These are phyloP conservation scores for Aporrectodea caliginosa DNA, from an alignment of 1,140 invertebrate species.

Conservation along the genomic window DNA sequence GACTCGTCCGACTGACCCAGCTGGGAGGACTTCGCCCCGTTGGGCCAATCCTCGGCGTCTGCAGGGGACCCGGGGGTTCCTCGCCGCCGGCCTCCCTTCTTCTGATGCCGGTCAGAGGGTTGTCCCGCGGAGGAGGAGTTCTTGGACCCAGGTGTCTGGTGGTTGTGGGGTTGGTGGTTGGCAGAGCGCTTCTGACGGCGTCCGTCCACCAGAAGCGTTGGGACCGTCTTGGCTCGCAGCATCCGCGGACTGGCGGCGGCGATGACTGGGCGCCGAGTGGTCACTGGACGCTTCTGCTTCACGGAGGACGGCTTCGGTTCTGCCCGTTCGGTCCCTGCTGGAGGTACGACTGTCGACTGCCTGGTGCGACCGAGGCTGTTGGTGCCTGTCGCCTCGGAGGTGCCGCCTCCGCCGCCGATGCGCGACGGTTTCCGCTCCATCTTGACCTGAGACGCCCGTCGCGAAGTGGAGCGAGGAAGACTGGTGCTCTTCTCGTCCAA, in stretches of 20 bases:
- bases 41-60: no score
- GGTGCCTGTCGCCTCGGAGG: not conserved
- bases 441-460: not conserved
- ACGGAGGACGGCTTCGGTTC: no score
- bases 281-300: no score
- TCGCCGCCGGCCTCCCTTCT: not conserved
- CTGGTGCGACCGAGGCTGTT: no score
- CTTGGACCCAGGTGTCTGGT: no score
- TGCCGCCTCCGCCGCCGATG: not conserved
- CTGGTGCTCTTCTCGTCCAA: not conserved
- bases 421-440: not conserved
- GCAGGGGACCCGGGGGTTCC: not conserved
- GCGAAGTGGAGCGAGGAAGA: not conserved
- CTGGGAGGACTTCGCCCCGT: not conserved
- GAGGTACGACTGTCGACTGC: no score
- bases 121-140: no score
- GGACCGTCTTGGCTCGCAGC: not conserved
- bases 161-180: not conserved
- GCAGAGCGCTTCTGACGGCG: no score
- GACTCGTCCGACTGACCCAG: conserved; percentile 26
- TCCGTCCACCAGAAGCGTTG: not conserved
- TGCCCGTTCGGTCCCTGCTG: no score
- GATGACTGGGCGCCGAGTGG: no score
- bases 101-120: not conserved
- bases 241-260: not conserved